These are phyloP conservation scores for Sanderia malayensis DNA, from an alignment of 30 jellyfish, hydroid and myxozoan genomes.

Conservation along the genomic window DNA sequence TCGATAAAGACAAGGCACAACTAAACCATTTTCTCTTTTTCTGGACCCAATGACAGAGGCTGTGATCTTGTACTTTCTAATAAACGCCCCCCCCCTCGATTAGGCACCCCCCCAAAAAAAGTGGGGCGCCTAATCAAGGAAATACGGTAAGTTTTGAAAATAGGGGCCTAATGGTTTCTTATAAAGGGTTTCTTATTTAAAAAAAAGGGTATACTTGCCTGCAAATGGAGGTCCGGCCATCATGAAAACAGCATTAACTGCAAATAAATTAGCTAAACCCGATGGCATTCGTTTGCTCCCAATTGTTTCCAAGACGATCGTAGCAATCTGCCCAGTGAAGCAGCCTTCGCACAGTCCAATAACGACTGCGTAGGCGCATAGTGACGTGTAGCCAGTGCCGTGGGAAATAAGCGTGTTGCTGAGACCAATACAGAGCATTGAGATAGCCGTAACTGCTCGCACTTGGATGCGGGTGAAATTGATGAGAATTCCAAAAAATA, in stretches of 20 bases:
- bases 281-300: conserved; percentile 44
- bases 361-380: conserved; percentile 25
- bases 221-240: conserved; percentile 73
- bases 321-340: conserved; percentile 56
- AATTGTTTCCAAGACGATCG: conserved; percentile 42
- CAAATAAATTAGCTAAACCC: conserved; percentile 49
- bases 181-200: too few species aligned
- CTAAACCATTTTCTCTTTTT: too few species aligned
- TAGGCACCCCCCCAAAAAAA: too few species aligned
- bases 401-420: conserved; percentile 43
- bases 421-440: conserved; percentile 67
- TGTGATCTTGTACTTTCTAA: too few species aligned
- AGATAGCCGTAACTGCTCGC: conserved; percentile 23
- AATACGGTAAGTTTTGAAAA: too few species aligned
- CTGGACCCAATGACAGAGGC: too few species aligned
- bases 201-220: conserved; percentile 36
- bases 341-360: conserved; percentile 68
- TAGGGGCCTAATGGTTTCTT: too few species aligned
- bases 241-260: conserved; percentile 44
- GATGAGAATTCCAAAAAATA: conserved; percentile 43
- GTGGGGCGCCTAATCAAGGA: too few species aligned
- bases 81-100: too few species aligned
- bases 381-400: conserved; percentile 9
- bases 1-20: too few species aligned
- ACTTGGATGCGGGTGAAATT: conserved; percentile 29